Base-by-base conservation (phyloP, 2,797 vertebrate species). In the Chelonia mydas region DNA sequence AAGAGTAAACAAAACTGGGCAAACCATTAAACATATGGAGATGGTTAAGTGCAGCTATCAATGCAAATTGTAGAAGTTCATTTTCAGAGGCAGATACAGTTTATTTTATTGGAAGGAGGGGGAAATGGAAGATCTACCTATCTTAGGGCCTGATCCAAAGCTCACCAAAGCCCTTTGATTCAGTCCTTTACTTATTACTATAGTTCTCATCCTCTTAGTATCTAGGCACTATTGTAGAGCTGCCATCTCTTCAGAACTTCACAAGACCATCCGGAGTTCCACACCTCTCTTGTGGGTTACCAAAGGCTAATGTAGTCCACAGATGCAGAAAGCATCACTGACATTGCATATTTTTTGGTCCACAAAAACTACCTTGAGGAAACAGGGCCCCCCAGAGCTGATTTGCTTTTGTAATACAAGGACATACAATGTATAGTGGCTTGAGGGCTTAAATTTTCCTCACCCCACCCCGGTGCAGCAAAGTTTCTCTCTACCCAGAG, bases 171-270 rank as follows among this genome's bases (percentile, higher is more conserved):
- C 16, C 33, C 31, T 65, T 65, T 65, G 31, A n/a, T 65, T 65
- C 33, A 65, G 61, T 65, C 61, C 61, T 65, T 65, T 65, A 65
- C 15, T n/a, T 65, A 12, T 59, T 28, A 59, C 5, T 2, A 28
- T 59, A 13, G 47, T 37, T 28, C 76, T 59, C 13, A 8, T 65
- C 33, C 45, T 41, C 0, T 0, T 6, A 6, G 17, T 31, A 83
- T 28, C 50, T 49, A 1, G 25, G n/a, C 50, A 15, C 65, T 28
- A 9, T 1, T 3, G 4, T 33, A 93, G 21, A 72, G 3, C 5
- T 61, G 41, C 37, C 27, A 1, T 28, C 84, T 72, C 68, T 88
- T 50, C 37, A 9, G 45, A 83, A 23, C n/a, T 49, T 49, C 6
- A 6, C 13, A 81, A 80, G 37, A n/a, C 19, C 81, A 57, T 45